Evolutionary conservation across 2,888 invertebrate genomes (phyloP).

Genomic region (Troides aeacus): DNA sequence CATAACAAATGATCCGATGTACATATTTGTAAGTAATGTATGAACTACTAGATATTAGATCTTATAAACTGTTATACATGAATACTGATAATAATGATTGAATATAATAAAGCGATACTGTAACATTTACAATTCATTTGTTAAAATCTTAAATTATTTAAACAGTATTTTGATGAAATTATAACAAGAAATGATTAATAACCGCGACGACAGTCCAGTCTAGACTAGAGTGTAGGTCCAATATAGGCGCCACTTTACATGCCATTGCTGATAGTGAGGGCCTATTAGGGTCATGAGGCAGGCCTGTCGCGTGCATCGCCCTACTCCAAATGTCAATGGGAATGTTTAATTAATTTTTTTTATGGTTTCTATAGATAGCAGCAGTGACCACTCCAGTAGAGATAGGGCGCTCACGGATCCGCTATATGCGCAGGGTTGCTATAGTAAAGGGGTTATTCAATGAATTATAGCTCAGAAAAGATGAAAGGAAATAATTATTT

Average conservation of each 20-base stretch:
- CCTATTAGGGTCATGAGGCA: slow-evolving; percentile 28
- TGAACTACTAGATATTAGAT: no score
- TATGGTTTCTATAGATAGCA: slow-evolving; percentile 70
- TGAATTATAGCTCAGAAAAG: background rate
- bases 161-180: background rate
- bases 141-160: no score
- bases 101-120: no score
- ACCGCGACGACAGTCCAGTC: background rate
- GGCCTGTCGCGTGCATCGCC: slow-evolving; percentile 41
- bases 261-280: slow-evolving; percentile 19
- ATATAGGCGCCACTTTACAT: slow-evolving; percentile 5
- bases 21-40: no score
- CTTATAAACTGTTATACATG: no score
- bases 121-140: no score
- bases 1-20: no score
- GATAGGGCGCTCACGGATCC: slow-evolving; percentile 49
- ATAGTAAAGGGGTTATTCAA: background rate
- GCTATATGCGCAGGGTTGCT: slow-evolving; percentile 51
- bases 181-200: background rate
- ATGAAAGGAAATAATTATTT: background rate
- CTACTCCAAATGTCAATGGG: slow-evolving; percentile 58
- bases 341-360: slow-evolving; percentile 68
- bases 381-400: slow-evolving; percentile 52
- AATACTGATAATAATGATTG: no score
- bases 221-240: background rate